Evolutionary conservation across 2,797 vertebrate species (phyloP).

Genomic region (Botia kubotai): DNA sequence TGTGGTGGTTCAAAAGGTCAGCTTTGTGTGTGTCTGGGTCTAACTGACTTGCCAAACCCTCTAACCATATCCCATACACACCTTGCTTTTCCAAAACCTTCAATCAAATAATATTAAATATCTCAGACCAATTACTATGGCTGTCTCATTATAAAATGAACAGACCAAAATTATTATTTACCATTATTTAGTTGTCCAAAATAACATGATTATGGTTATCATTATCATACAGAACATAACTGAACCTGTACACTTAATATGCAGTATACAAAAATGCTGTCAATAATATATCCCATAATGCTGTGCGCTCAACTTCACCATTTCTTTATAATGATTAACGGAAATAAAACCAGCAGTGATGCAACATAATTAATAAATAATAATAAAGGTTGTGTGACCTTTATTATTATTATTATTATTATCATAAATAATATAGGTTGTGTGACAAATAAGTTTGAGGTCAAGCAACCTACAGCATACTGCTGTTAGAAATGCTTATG

Average conservation of each 20-base stretch:
- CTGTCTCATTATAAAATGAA: too few species aligned
- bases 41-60: constrained; percentile 10
- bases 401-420: too few species aligned
- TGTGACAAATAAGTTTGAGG: too few species aligned
- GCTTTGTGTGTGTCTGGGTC: constrained; percentile 1
- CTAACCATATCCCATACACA: constrained; percentile 21
- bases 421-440: too few species aligned
- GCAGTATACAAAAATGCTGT: background rate
- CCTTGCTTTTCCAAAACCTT: constrained; percentile 25
- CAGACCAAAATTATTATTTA: background rate
- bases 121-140: constrained; percentile 17
- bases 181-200: too few species aligned
- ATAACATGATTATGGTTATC: too few species aligned
- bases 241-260: background rate
- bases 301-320: background rate
- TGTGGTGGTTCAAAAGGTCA: background rate
- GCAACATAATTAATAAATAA: too few species aligned
- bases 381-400: too few species aligned
- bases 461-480: too few species aligned
- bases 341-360: background rate
- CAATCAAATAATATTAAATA: constrained; percentile 14
- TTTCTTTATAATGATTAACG: too few species aligned
- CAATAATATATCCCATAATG: background rate
- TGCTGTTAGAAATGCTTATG: too few species aligned
- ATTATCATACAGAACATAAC: constrained; percentile 6